Conservation (phyloP, 2,113 vertebrate genomes). For the Pituophis catenifer region DNA sequence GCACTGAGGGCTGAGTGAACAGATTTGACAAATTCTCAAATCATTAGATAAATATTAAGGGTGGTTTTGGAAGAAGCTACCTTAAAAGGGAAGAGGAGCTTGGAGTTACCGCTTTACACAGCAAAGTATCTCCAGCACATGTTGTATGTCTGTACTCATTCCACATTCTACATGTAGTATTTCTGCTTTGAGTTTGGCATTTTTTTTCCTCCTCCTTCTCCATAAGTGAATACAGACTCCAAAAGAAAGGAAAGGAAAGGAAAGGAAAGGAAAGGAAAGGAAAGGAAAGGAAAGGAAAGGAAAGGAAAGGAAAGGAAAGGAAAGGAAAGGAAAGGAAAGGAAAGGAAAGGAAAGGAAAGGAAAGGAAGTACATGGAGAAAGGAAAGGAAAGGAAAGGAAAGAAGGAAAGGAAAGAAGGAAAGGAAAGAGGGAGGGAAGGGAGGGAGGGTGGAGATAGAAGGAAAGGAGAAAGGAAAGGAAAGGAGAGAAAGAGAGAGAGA, state of each 20-base stretch:
- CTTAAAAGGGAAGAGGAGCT: constrained; percentile 8
- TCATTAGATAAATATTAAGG: neutral
- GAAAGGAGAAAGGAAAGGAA: too few species aligned
- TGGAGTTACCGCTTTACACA: neutral
- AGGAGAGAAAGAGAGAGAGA: too few species aligned
- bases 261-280: too few species aligned
- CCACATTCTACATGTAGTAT: neutral
- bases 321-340: too few species aligned
- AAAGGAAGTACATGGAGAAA: too few species aligned
- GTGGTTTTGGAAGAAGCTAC: neutral
- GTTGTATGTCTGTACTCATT: neutral
- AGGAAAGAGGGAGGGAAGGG: too few species aligned
- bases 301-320: too few species aligned
- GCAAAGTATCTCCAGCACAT: neutral
- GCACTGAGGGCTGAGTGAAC: neutral
- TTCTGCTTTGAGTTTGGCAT: neutral
- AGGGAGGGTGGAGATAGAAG: too few species aligned
- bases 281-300: too few species aligned
- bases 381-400: neutral
- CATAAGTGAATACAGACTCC: neutral
- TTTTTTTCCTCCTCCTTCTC: neutral
- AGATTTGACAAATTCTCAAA: constrained; percentile 3
- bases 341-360: too few species aligned
- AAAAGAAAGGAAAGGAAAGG: too few species aligned
- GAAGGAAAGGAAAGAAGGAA: too few species aligned